Percentiles rank a stretch among this genome's conserved stretches.
Evolutionary conservation across 2,888 invertebrate genomes (phyloP).

Genomic region (Ochlodes sylvanus): DNA sequence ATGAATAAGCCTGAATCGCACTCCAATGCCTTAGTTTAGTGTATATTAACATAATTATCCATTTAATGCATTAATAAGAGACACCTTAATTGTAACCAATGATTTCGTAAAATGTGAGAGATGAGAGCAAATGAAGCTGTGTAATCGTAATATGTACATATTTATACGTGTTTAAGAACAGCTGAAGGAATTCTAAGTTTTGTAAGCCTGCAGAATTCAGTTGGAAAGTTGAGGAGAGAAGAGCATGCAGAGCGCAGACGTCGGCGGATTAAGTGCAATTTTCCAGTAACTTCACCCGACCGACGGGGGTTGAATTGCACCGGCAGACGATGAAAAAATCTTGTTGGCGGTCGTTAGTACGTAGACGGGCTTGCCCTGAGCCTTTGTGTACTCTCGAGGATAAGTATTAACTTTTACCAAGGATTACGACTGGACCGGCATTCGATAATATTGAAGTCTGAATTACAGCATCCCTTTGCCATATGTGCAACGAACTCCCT

Average conservation of each 20-base stretch:
- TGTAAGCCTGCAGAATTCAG: conserved; percentile 8
- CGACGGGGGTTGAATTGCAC: conserved; percentile 49
- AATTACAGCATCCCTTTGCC: too few species aligned
- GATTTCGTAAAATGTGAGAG: too few species aligned
- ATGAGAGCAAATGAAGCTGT: too few species aligned
- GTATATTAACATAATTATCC: too few species aligned
- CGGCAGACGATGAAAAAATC: conserved; percentile 41
- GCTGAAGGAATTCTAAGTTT: conserved; percentile 8
- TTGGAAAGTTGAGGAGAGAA: conserved; percentile 18
- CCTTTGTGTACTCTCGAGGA: conserved; percentile 3
- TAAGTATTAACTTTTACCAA: background rate
- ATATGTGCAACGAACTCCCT: too few species aligned
- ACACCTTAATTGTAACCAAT: too few species aligned
- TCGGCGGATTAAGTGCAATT: conserved; percentile 71
- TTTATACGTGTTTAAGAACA: background rate
- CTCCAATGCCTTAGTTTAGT: background rate
- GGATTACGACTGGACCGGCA: background rate
- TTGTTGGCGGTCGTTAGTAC: conserved; percentile 18
- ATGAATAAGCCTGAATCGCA: background rate
- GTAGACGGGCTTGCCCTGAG: background rate
- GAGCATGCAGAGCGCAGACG: conserved; percentile 18
- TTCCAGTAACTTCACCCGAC: conserved; percentile 61
- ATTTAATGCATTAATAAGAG: too few species aligned
- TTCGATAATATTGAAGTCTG: background rate
- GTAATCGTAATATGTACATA: too few species aligned